A percentile compares a stretch with the other conserved stretches of the same genome.
Evolutionary conservation across 2,797 vertebrate species (phyloP).

Genomic region (Australoheros facetus): DNA sequence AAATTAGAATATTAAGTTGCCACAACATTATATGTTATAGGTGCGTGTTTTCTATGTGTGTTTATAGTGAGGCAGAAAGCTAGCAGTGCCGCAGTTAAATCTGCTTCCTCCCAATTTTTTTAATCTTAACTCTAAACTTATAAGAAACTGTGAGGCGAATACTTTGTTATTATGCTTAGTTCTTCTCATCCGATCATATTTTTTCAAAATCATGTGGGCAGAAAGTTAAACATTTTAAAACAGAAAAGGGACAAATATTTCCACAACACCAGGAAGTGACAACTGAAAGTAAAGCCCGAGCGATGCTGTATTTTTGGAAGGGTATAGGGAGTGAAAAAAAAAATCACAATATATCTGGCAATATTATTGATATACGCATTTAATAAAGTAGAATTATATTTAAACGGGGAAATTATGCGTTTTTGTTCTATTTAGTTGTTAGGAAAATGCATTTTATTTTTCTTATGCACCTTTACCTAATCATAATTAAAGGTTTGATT

Average conservation of each 20-base stretch:
- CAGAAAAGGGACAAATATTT: not conserved
- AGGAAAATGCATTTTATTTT: not conserved
- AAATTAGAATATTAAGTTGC: not conserved
- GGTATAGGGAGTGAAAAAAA: not conserved
- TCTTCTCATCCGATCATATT: not conserved
- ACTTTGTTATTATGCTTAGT: not conserved
- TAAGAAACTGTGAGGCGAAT: not conserved
- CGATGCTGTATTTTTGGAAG: not conserved
- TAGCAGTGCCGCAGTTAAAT: not conserved
- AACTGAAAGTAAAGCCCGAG: not conserved
- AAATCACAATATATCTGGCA: not conserved
- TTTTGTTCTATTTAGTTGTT: not conserved
- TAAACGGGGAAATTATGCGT: not conserved
- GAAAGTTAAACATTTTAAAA: not conserved
- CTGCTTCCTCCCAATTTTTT: not conserved
- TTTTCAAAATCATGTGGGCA: not conserved
- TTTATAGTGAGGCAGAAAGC: not conserved
- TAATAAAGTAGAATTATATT: not conserved
- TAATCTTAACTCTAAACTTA: not conserved
- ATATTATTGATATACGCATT: not conserved
- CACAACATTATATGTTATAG: not conserved
- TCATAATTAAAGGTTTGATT: not conserved
- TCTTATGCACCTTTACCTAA: not conserved
- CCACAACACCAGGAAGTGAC: slow-evolving; percentile 4
- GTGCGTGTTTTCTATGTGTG: not conserved